phyloP scores from a whole-genome alignment of 2,113 vertebrate genomes.

The Aphyosemion australe region DNA sequence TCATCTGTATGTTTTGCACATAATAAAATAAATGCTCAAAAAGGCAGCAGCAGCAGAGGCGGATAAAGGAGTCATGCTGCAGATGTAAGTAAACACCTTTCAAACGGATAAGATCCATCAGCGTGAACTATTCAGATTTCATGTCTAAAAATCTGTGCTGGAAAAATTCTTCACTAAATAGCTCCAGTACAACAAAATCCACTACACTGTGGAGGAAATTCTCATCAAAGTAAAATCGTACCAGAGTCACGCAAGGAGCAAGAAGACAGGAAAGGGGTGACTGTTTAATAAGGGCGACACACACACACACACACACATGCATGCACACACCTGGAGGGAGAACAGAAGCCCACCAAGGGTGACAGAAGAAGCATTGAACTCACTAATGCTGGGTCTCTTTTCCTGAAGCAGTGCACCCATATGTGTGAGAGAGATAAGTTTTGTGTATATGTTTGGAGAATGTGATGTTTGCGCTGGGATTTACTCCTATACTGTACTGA shows the following conservation, averaged over 20 bases:
- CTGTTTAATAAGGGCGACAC: slow-evolving; percentile 20
- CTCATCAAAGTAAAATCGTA: slow-evolving; percentile 18
- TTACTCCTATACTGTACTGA: neutral
- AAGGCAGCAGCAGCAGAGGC: neutral
- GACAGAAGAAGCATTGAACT: slow-evolving; percentile 27
- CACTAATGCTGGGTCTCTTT: slow-evolving; percentile 14
- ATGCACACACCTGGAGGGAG: too few species aligned
- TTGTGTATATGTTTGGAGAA: slow-evolving; percentile 30
- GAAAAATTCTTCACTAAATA: slow-evolving; percentile 24
- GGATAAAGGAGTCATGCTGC: neutral
- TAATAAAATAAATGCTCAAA: neutral
- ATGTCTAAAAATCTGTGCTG: slow-evolving; percentile 13
- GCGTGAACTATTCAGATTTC: slow-evolving; percentile 24
- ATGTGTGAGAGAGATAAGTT: slow-evolving; percentile 31
- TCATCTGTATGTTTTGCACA: neutral
- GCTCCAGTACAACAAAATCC: slow-evolving; percentile 21
- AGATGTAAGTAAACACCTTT: neutral
- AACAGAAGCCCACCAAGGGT: neutral
- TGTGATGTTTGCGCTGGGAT: slow-evolving; percentile 21
- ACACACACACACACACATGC: slow-evolving; percentile 8
- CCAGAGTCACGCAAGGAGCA: slow-evolving; percentile 43
- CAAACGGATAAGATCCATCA: neutral
- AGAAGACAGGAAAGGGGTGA: slow-evolving; percentile 21
- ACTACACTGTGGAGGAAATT: slow-evolving; percentile 19
- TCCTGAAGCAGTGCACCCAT: slow-evolving; percentile 19